These are phyloP conservation scores for Pristionchus entomophagus DNA, from an alignment of 2,888 invertebrate genomes.

Conservation along the genomic window DNA sequence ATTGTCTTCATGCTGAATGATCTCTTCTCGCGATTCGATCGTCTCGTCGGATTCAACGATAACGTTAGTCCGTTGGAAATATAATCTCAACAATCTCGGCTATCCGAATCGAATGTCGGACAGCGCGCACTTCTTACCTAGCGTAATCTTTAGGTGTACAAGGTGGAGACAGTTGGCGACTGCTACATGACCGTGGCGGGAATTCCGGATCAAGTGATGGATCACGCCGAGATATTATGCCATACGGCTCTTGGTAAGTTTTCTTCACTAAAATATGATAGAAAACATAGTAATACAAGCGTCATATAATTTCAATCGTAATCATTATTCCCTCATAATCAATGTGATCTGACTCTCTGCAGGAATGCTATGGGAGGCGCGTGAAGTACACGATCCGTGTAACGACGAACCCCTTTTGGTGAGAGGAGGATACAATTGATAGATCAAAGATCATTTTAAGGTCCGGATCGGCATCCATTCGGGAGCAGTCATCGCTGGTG, in stretches of 20 bases:
- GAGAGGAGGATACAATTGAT: background rate
- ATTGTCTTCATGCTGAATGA: slow-evolving; percentile 70
- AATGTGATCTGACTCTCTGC: background rate
- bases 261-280: too few species aligned
- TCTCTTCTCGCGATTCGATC: slow-evolving; percentile 71
- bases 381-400: slow-evolving; percentile 66
- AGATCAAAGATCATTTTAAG: background rate
- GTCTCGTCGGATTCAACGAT: slow-evolving; percentile 54
- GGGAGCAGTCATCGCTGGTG: slow-evolving; percentile 69
- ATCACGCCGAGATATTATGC: slow-evolving; percentile 75
- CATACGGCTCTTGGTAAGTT: slow-evolving; percentile 74
- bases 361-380: slow-evolving; percentile 73
- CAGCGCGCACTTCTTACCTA: too few species aligned
- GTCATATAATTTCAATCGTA: background rate
- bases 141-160: slow-evolving; percentile 62
- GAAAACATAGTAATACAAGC: too few species aligned
- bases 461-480: slow-evolving; percentile 64
- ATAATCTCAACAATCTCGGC: too few species aligned
- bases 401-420: slow-evolving; percentile 54
- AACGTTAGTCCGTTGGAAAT: background rate
- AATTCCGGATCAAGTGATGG: slow-evolving; percentile 59
- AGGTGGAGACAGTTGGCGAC: slow-evolving; percentile 73
- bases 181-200: slow-evolving; percentile 71
- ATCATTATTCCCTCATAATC: background rate
- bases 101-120: too few species aligned